phyloP scores from a whole-genome alignment of 37 sponge, comb jelly and placozoan genomes.

The Beroe forskalii region DNA sequence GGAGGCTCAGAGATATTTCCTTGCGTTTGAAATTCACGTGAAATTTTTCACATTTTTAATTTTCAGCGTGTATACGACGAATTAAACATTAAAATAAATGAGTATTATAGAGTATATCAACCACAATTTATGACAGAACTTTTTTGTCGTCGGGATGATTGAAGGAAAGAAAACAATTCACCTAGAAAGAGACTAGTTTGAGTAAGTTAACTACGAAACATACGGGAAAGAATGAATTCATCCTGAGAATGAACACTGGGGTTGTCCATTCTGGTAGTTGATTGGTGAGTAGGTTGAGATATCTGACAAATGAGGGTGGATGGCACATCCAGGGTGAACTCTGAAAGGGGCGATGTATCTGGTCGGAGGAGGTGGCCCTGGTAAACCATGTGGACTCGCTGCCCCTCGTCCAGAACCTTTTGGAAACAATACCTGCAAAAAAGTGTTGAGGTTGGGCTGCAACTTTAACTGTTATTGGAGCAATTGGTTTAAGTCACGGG shows the following conservation, averaged over 20 bases:
- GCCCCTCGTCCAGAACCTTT: constrained; percentile 27
- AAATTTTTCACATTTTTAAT: too few relatives aligned
- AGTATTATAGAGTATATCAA: too few relatives aligned
- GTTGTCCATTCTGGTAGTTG: background rate
- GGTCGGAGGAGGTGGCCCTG: constrained; percentile 51
- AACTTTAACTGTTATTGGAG: too few relatives aligned
- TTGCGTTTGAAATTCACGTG: constrained; percentile 39
- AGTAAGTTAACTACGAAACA: too few relatives aligned
- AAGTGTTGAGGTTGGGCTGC: too few relatives aligned
- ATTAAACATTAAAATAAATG: too few relatives aligned
- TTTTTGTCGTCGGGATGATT: too few relatives aligned
- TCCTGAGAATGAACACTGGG: background rate
- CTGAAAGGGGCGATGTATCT: constrained; percentile 16
- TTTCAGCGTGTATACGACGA: too few relatives aligned
- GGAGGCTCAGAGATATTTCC: background rate
- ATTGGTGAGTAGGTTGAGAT: background rate
- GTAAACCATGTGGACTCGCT: constrained; percentile 62
- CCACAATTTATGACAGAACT: too few relatives aligned
- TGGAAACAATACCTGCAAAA: constrained; percentile 47
- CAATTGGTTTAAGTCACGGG: too few relatives aligned
- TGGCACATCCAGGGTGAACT: constrained; percentile 30
- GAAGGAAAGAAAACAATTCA: too few relatives aligned
- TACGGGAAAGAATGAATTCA: background rate
- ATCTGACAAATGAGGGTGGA: constrained; percentile 59
- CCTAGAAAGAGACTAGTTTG: too few relatives aligned